Conservation (phyloP, 2,113 vertebrate species). For the Sapajus apella region DNA sequence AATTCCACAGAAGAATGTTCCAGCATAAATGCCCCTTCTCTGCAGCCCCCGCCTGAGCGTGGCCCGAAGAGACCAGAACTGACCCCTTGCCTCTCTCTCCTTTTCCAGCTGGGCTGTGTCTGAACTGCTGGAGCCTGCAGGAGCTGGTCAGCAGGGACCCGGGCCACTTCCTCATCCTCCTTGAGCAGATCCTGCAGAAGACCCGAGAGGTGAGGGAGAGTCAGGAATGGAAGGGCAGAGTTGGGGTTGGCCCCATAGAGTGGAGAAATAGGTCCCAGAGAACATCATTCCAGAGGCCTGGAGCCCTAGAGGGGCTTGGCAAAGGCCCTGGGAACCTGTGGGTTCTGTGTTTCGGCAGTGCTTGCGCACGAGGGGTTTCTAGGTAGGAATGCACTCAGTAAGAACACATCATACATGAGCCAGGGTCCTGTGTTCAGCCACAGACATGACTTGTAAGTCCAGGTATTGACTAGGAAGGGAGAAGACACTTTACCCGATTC, state of each 20-base stretch:
- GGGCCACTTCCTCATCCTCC: constrained; percentile 93
- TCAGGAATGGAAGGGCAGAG: background rate
- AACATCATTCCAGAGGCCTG: background rate
- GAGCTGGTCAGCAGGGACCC: constrained; percentile 96
- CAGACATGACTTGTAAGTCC: background rate
- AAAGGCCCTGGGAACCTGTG: background rate
- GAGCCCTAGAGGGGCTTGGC: background rate
- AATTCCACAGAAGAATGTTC: background rate
- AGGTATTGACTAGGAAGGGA: background rate
- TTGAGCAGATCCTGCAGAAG: constrained; percentile 94
- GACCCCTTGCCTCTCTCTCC: constrained; percentile 52
- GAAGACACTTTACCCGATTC: background rate
- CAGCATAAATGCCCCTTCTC: background rate
- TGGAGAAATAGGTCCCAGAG: background rate
- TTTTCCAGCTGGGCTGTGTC: constrained; percentile 89
- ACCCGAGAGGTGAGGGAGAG: constrained; percentile 88
- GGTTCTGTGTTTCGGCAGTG: background rate
- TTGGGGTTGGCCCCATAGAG: background rate
- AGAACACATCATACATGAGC: fast-evolving
- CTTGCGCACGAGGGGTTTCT: background rate
- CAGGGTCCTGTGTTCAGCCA: background rate
- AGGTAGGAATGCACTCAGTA: background rate
- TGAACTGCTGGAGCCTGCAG: constrained; percentile 98
- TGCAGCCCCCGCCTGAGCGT: background rate
- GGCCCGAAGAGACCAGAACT: background rate